Evolutionary conservation across 2,888 invertebrate species (phyloP).

Genomic region (Leucania comma): DNA sequence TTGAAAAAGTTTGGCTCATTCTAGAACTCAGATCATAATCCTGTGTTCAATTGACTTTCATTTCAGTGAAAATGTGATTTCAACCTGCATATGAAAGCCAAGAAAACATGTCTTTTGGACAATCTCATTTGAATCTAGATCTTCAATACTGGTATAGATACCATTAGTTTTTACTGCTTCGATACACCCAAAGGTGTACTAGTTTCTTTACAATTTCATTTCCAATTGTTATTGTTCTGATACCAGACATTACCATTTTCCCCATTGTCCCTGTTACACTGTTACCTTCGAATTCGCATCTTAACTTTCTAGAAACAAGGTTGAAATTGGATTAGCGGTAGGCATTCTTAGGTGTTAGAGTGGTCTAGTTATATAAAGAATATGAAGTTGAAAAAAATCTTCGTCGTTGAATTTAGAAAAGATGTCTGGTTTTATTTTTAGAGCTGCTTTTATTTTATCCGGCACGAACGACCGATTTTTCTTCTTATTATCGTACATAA

Average conservation of each 20-base stretch:
- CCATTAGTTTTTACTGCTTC: constrained; percentile 62
- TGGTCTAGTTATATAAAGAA: constrained; percentile 22
- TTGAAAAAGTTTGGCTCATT: neutral
- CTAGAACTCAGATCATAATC: neutral
- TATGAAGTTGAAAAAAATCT: constrained; percentile 46
- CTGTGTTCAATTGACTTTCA: neutral
- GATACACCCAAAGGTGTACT: constrained; percentile 43
- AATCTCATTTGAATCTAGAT: constrained; percentile 47
- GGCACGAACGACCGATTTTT: constrained; percentile 15
- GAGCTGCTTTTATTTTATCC: constrained; percentile 2
- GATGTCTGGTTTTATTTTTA: constrained; percentile 39
- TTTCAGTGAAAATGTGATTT: constrained; percentile 6
- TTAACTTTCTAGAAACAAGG: neutral
- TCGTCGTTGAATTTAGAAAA: constrained; percentile 41
- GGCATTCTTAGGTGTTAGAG: constrained; percentile 44
- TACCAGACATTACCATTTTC: constrained; percentile 58
- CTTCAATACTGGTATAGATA: constrained; percentile 37
- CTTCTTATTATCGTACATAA: constrained; percentile 10
- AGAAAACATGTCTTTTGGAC: constrained; percentile 17
- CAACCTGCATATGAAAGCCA: constrained; percentile 21
- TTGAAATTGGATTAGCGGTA: constrained; percentile 35
- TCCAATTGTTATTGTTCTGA: constrained; percentile 62
- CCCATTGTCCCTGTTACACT: constrained; percentile 40
- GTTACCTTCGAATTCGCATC: constrained; percentile 30
- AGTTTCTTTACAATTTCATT: constrained; percentile 57